Conservation (phyloP, 2,113 vertebrate species). For the Chaetorhynchus papuensis region DNA sequence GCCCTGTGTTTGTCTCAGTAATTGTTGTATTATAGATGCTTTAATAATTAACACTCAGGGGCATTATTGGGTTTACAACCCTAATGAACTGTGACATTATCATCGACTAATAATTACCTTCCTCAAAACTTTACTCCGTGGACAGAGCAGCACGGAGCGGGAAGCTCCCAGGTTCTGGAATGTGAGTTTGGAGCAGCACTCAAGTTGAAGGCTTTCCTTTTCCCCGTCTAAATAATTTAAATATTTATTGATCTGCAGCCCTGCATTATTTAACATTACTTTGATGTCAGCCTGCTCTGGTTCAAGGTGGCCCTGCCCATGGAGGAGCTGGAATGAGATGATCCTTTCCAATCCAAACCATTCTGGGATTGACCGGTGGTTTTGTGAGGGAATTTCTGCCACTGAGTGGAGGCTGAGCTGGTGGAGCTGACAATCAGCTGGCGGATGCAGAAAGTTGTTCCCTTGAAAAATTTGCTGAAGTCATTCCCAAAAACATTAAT, state of each 20-base stretch:
- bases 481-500: not conserved
- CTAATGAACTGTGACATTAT: not conserved
- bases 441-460: not conserved
- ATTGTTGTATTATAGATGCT: not conserved
- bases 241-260: not conserved
- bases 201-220: not conserved
- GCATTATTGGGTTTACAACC: not conserved
- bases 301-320: not conserved
- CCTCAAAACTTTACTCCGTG: not conserved
- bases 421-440: not conserved
- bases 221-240: not conserved
- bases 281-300: not conserved
- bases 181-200: not conserved
- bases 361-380: rapidly evolving
- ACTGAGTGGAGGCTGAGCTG: rapidly evolving
- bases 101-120: not conserved
- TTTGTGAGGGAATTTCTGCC: not conserved
- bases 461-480: not conserved
- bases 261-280: not conserved
- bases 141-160: not conserved
- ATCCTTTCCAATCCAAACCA: not conserved
- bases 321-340: not conserved
- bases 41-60: not conserved
- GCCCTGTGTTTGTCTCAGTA: not conserved
- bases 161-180: not conserved